A percentile compares a stretch with the other conserved stretches of the same genome.
Conservation (phyloP, 2,113 vertebrate genomes). For the Notothenia coriiceps region DNA sequence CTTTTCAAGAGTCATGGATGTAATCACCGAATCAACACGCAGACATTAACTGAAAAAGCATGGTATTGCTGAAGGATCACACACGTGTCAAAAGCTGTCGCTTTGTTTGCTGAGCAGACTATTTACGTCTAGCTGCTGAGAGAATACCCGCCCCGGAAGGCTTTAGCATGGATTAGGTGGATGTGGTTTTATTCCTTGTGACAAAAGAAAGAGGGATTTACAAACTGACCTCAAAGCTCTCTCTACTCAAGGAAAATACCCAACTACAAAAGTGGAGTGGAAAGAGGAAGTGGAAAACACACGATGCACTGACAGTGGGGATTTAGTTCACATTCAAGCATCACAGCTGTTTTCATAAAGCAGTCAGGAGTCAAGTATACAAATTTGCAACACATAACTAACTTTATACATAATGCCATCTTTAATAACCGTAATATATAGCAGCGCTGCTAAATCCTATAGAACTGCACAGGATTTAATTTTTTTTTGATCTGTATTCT, state of each 20-base stretch:
- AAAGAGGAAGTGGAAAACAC: conserved; percentile 26
- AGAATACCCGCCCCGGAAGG: too few species aligned
- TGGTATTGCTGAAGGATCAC: conserved; percentile 7
- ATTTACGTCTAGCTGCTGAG: conserved; percentile 24
- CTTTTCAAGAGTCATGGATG: conserved; percentile 46
- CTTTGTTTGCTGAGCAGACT: background rate
- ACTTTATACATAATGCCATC: too few species aligned
- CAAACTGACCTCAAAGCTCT: conserved; percentile 54
- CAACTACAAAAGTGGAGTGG: background rate
- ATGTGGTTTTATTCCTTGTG: conserved; percentile 35
- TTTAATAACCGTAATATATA: too few species aligned
- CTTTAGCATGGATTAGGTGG: conserved; percentile 45
- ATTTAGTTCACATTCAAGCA: conserved; percentile 32
- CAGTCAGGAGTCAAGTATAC: background rate
- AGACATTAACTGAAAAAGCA: too few species aligned
- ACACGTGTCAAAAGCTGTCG: conserved; percentile 17
- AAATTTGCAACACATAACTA: too few species aligned
- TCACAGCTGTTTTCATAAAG: conserved; percentile 22
- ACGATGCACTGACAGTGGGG: conserved; percentile 29
- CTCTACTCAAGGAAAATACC: conserved; percentile 13
- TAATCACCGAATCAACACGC: too few species aligned
- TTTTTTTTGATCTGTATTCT: too few species aligned
- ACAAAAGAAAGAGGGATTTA: conserved; percentile 52
- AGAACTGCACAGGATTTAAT: too few species aligned
- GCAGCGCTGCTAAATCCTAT: too few species aligned